Evolutionary conservation across 1,140 invertebrate species (phyloP).

Genomic region (Calephelis nemesis): DNA sequence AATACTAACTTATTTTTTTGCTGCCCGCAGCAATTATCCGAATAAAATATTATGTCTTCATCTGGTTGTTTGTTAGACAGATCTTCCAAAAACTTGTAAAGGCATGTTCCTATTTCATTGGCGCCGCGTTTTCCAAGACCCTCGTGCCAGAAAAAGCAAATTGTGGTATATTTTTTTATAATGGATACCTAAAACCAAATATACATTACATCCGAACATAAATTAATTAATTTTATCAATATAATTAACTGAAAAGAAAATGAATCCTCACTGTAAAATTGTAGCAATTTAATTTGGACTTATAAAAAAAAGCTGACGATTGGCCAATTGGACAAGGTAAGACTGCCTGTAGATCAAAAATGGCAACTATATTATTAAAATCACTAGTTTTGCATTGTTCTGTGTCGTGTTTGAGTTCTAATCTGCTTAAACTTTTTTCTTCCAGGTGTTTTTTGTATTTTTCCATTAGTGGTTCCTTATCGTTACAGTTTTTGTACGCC

Average conservation of each 20-base stretch:
- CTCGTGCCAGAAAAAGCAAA: conserved; percentile 34
- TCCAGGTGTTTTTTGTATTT: conserved; percentile 3
- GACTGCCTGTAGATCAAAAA: conserved; percentile 31
- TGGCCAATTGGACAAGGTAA: conserved; percentile 33
- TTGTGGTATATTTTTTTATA: conserved; percentile 28
- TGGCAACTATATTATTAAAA: conserved; percentile 30
- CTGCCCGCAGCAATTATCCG: conserved; percentile 15
- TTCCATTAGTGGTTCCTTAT: conserved; percentile 23
- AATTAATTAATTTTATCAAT: no score
- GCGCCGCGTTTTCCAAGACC: conserved; percentile 30
- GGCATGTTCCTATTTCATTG: conserved; percentile 34
- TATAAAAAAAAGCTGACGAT: conserved; percentile 32
- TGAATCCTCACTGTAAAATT: conserved; percentile 28
- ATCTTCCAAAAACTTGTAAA: conserved; percentile 31
- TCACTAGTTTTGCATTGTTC: conserved; percentile 16
- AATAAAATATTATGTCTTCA: conserved; percentile 12
- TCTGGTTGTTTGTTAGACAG: conserved; percentile 19
- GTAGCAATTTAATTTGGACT: conserved; percentile 30
- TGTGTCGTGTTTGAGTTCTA: conserved; percentile 11
- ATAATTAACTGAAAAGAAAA: no score
- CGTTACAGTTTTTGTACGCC: conserved; percentile 28
- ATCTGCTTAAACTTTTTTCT: conserved; percentile 8
- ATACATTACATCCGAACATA: no score
- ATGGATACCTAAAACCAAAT: conserved; percentile 5
- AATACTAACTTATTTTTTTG: conserved; percentile 8